Conservation (phyloP, 2,797 vertebrate genomes). For the Pseudochromis fuscus region DNA sequence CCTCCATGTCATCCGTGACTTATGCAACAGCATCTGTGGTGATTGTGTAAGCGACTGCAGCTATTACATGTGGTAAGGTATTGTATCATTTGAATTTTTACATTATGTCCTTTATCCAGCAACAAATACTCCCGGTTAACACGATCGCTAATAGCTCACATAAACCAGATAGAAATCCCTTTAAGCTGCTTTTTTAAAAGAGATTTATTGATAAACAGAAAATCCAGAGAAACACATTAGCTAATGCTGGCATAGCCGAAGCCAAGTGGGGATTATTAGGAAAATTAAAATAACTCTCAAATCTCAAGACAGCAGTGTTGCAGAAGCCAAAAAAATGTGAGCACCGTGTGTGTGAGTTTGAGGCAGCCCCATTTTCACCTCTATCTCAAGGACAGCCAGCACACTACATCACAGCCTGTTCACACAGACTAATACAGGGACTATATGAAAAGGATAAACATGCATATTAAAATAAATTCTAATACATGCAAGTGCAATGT, state of each 20-base stretch:
- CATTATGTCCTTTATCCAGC: background rate
- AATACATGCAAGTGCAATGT: background rate
- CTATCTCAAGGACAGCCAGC: slow-evolving; percentile 9
- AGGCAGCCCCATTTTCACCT: background rate
- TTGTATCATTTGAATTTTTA: too few species aligned
- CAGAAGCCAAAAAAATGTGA: slow-evolving; percentile 11
- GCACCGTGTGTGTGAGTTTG: background rate
- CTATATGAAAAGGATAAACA: background rate
- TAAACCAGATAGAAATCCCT: slow-evolving; percentile 27
- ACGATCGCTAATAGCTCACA: slow-evolving; percentile 6
- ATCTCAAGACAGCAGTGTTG: background rate
- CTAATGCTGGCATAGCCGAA: slow-evolving; percentile 19
- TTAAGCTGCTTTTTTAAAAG: slow-evolving; percentile 53
- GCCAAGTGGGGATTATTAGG: slow-evolving; percentile 34
- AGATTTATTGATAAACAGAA: slow-evolving; percentile 44
- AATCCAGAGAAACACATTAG: slow-evolving; percentile 40
- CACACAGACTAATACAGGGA: background rate
- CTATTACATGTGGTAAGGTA: background rate
- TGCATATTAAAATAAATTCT: background rate
- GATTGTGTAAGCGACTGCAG: slow-evolving; percentile 5
- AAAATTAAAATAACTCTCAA: slow-evolving; percentile 23
- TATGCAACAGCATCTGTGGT: slow-evolving; percentile 34
- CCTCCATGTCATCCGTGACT: slow-evolving; percentile 28
- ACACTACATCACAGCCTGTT: background rate
- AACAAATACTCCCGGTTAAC: too few species aligned